Conservation (phyloP, 2,113 vertebrate genomes). For the Neopipo cinnamomea region DNA sequence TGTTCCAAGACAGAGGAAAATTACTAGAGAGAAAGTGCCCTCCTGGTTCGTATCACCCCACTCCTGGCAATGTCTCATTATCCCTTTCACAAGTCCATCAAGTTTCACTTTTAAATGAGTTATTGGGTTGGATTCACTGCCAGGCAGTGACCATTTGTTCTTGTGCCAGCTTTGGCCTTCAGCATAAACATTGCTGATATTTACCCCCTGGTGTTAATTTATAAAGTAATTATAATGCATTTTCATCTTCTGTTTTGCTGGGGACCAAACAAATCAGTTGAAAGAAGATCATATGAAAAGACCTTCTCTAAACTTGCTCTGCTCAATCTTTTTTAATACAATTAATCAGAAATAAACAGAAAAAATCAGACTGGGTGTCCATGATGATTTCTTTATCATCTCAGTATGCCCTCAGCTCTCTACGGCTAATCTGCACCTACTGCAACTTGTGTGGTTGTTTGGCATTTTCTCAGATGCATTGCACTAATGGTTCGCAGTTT, state of each 20-base stretch:
- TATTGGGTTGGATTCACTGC: slow-evolving; percentile 7
- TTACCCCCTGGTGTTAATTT: slow-evolving; percentile 10
- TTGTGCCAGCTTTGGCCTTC: slow-evolving; percentile 30
- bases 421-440: background rate
- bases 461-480: background rate
- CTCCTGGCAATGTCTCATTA: background rate
- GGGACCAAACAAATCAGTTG: background rate
- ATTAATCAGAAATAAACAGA: background rate
- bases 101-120: slow-evolving; percentile 38
- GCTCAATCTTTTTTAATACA: background rate
- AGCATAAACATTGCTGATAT: slow-evolving; percentile 3
- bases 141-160: slow-evolving; percentile 32
- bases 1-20: background rate
- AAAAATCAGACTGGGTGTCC: background rate
- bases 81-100: background rate
- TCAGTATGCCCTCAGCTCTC: background rate
- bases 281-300: background rate
- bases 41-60: background rate
- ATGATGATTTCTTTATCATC: background rate
- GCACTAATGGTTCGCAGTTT: background rate
- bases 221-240: slow-evolving; percentile 5
- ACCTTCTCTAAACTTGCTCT: background rate
- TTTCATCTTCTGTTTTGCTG: slow-evolving; percentile 12
- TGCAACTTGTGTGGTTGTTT: background rate
- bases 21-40: background rate